Evolutionary conservation across 2,113 vertebrate genomes (phyloP), one percentile per base, ranked within the genome.

Genomic region (Scomber scombrus): DNA sequence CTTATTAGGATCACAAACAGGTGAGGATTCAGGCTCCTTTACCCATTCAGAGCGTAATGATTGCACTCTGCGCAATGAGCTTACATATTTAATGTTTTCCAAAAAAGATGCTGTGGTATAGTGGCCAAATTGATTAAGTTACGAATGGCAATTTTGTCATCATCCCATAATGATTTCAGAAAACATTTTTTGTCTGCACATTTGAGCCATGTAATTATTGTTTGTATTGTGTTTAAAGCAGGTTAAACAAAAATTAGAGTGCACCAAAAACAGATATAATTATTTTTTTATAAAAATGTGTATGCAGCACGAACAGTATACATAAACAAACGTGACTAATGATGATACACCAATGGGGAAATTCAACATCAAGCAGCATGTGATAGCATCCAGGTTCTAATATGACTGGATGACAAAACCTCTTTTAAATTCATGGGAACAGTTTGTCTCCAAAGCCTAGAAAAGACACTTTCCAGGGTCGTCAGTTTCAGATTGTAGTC

Each of bases 1-100:
- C 61, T 60, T 60, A 71, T 85, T 71, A 77, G 70, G 69, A 85
- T 79, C 81, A 79, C 69, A 82, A 77, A 82, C 86, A 91, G 83
- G 85, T 73, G 75, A 80, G 21, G 65, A 68, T 80, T 40, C 52
- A 26, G 46, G 73, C 86, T 57, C 45, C 43, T 77, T 67, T 70
- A 13, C 26, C 50, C 23, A 15, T 7, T 69, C 40, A n/a, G 45
- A 64, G 56, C 3, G 0, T n/a, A 43, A 80, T 50, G 64, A 78
- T 40, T 21, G 29, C 19, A 8, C 23, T 56, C 14, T 47, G 58
- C 65, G 65, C 43, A 50, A 13, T 50, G n/a, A 72, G 43, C 54
- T 71, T 43, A 74, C 15, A 63, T 58, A 60, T n/a, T 58, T 19
- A 26, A 45, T 1, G 2, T 60, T 63, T 65, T 19, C 46, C 40